Evolutionary conservation across 1,140 invertebrate genomes (phyloP), one percentile per base, ranked within the genome.

Genomic region (Drosophila persimilis): DNA sequence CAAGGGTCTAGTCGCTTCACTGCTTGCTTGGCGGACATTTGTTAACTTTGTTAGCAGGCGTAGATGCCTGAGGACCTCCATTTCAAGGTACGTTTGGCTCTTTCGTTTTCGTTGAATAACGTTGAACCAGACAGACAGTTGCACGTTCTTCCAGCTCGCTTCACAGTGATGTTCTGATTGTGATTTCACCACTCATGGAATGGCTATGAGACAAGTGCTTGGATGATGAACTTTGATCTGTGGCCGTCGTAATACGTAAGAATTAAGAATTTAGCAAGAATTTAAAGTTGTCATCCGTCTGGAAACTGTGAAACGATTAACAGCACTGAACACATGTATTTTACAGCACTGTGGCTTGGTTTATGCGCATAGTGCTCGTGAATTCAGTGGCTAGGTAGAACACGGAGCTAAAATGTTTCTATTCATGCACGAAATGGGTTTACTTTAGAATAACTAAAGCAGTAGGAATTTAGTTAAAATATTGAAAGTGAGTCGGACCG

Each of bases 191-290:
- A 74, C 43, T 44, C 61, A 74, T 65, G 11, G 35, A 41, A 43
- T 43, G n/a, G 54, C 29, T 60, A 65, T 64, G 52, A 56, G 20
- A 6, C 39, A 59, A 13, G n/a, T 20, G 35, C 50, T 47, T 54
- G 61, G 43, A 39, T 66, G 71, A 44, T 74, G 71, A 75, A 66
- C 72, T 74, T 74, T 74, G 72, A 50, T 59, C 71, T 46, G 15
- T 31, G 3, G 13, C 47, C 15, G 29, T 11, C 7, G 17, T 35
- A 59, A 44, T 66, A 44, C 22, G 41, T 54, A 22, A 46, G 35
- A 55, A 58, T 41, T 73, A 51, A 47, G 44, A 20, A 20, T 31
- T 56, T 44, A 35, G 17, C 6, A 50, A 29, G 53, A 43, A 50
- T 57, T 64, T 57, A 57, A 48, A 54, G 35, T 53, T 45, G 50